Evolutionary conservation across 2,113 vertebrate species (phyloP), one percentile per base, ranked within the genome.

Genomic region (Etheostoma spectabile): DNA sequence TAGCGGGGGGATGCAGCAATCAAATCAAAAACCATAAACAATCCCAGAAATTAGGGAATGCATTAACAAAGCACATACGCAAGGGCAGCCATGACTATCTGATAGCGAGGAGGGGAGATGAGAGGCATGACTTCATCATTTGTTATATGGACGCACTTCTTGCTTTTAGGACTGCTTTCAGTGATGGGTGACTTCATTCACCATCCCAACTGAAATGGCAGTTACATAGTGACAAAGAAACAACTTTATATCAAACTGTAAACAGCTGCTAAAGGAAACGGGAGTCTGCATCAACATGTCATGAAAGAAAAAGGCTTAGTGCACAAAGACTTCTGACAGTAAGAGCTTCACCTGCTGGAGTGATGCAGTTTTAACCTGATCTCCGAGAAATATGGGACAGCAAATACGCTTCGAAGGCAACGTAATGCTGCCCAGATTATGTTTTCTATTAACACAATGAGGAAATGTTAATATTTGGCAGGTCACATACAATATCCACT

Each of bases 1-100:
- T 22, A 42, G 63, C 18, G 13, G 56, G 68, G 57, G 57, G 21
- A 69, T 22, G 67, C 45, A 65, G 68, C 53, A 83, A 76, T 79
- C 46, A 78, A 27, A 66, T 62, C 45, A 42, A 33, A 76, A 21
- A 15, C 15, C 51, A 3, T 56, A 80, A 57, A 69, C 48, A 76
- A 79, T 61, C 14, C 51, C 61, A 38, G 21, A 53, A 52, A 60
- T 69, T 55, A 27, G 24, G 11, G 59, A 82, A 52, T 11, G 42
- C 38, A 12, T 46, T 82, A 62, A 11, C 0, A 62, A 22, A 66
- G 74, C n/a, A 19, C 30, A 55, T 18, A 22, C 30, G 27, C 45
- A 45, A 8, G 21, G 33, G 46, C 7, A 2, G 49, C 35, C 42
- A 24, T 62, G 8, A 75, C 15, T 51, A 16, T 22, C 19, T 56